Conservation (phyloP, 92 coral and sea anemone species). For the Paragorgia papillata region DNA sequence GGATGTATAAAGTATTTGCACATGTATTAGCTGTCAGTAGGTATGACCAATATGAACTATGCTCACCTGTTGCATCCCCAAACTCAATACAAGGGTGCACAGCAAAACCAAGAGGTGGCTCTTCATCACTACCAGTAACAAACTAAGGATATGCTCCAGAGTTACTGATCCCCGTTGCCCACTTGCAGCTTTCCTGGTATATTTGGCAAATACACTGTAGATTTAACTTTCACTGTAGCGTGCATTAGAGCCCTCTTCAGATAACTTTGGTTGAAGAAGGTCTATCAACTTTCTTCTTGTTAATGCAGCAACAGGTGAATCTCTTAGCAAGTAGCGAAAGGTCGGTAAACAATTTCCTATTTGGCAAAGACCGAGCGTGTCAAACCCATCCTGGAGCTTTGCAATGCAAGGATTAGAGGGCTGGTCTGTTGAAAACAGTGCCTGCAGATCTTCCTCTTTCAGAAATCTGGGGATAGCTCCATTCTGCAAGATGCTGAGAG, state of each 20-base stretch:
- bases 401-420: constrained; percentile 41
- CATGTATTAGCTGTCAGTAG: constrained; percentile 69
- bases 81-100: constrained; percentile 51
- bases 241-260: constrained; percentile 64
- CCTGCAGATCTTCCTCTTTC: constrained; percentile 48
- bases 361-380: constrained; percentile 54
- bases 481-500: constrained; percentile 54
- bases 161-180: constrained; percentile 56
- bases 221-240: constrained; percentile 50
- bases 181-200: constrained; percentile 67
- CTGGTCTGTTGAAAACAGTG: constrained; percentile 16
- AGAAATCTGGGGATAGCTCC: constrained; percentile 48
- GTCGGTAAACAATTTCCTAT: constrained; percentile 40
- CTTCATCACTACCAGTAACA: constrained; percentile 68
- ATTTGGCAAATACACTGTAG: constrained; percentile 62
- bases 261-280: constrained; percentile 49
- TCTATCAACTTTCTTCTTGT: constrained; percentile 52
- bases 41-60: no score
- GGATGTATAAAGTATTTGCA: constrained; percentile 50
- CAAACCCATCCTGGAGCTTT: constrained; percentile 53
- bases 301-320: constrained; percentile 36
- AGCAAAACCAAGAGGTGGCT: constrained; percentile 67
- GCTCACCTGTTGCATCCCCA: no score
- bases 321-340: constrained; percentile 58
- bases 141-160: constrained; percentile 51